phyloP scores from a whole-genome alignment of 2,888 invertebrate genomes.

The Diabrotica balteata region DNA sequence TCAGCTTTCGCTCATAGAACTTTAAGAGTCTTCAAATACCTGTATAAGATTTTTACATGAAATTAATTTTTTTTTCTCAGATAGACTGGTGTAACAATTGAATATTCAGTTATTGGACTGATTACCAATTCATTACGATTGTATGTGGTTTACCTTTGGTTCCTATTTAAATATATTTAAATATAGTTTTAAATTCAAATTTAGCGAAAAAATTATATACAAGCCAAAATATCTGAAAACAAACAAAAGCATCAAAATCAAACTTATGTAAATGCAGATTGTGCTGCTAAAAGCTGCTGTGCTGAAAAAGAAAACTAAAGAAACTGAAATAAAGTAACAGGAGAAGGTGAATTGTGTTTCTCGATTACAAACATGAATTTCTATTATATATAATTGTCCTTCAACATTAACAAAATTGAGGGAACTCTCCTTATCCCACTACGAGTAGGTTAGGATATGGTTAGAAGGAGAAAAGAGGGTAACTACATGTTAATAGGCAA shows the following conservation, averaged over 20 bases:
- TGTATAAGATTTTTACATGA: no score
- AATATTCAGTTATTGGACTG: no score
- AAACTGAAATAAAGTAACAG: slow-evolving; percentile 53
- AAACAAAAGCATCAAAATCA: no score
- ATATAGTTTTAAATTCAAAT: not conserved
- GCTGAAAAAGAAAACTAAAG: slow-evolving; percentile 42
- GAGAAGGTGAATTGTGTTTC: slow-evolving; percentile 59
- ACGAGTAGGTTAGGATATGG: slow-evolving; percentile 59
- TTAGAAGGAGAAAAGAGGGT: slow-evolving; percentile 39
- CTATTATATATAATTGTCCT: slow-evolving; percentile 19
- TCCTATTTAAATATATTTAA: not conserved
- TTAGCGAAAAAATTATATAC: not conserved
- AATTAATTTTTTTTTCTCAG: no score
- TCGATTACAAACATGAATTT: slow-evolving; percentile 35
- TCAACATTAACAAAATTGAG: slow-evolving; percentile 59
- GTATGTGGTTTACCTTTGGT: no score
- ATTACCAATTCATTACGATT: no score
- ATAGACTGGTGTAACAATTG: no score
- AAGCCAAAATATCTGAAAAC: no score
- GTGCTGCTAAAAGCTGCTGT: slow-evolving; percentile 40
- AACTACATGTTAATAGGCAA: slow-evolving; percentile 49
- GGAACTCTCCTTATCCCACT: slow-evolving; percentile 82
- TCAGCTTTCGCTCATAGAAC: no score
- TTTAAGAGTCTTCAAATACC: no score
- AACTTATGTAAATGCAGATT: slow-evolving; percentile 11